Base-by-base conservation (phyloP, 1,140 invertebrate species). In the Magallana gigas region DNA sequence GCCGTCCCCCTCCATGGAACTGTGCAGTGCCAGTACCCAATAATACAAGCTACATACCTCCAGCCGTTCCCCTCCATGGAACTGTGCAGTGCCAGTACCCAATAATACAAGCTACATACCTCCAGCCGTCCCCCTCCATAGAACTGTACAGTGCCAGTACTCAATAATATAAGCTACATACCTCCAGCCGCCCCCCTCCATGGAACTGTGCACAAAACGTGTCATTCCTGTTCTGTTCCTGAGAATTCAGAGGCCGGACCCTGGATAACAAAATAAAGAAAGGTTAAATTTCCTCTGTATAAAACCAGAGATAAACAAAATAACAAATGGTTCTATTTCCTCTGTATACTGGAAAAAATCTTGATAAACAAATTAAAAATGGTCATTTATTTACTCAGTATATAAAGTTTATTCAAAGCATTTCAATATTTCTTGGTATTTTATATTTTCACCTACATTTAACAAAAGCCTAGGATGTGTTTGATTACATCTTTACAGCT, bases 1-100 rank as follows among this genome's bases (percentile, higher is more conserved):
- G 86, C 86, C 91, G 90, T 16, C 92, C 93, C 56, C 91, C 90
- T 23, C 93, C 94, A 82, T 93, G 92, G 85, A 93, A 94, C 1
- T 89, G 87, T 11, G 88, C 87, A n/a, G 87, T 23, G 23, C 23
- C 23, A 23, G 23, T 23, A 23, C 23, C 23, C 23, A 23, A 23
- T 23, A 23, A 23, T 23, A 23, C 23, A 23, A 23, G 23, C 23
- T 23, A 64, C 88, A 88, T 90, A 94, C 93, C 90, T 90, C 89
- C 57, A 93, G 85, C 86, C 91, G 90, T 16, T 92, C 93, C 56
- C 91, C 90, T 23, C 93, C 94, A 82, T 93, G 92, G 85, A 93
- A 94, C 1, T 89, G 87, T 11, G 88, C 87, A n/a, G 87, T 36
- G 36, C 36, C 36, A 36, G 36, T 36, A 36, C 36, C 36, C 1